Evolutionary conservation across 2,797 vertebrate species (phyloP), one percentile per base, ranked within the genome.

Genomic region (Enteromius fasciolatus): DNA sequence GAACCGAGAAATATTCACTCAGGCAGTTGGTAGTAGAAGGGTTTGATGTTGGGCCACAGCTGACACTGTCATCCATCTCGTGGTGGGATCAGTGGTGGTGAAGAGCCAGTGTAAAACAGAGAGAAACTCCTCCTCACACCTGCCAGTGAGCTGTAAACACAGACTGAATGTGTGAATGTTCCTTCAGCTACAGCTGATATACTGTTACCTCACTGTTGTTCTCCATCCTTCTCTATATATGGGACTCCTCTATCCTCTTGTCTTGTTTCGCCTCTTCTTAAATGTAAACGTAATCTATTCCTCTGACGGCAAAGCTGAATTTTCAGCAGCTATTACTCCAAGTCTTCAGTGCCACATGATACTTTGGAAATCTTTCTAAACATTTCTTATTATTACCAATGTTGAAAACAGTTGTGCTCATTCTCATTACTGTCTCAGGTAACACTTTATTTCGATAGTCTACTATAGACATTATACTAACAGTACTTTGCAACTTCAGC

Each of bases 61-160:
- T 52, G 48, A 73, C 80, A 68, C 48, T 12, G 36, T 44, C 61
- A 76, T 82, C 36, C 18, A n/a, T 82, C 48, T 76, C 72, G 54
- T 33, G 41, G n/a, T 33, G 70, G 28, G 72, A 82, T 68, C 63
- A 82, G 72, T 57, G 33, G 48, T 67, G 72, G 33, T 82, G 80
- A 82, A 67, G 72, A 82, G 48, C 11, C 80, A 33, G 80, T 82
- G 72, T 82, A 63, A 82, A 82, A 57, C 72, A 57, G 61, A 67
- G 73, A 82, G 48, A 82, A 76, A 82, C 72, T 67, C 80, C 80
- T 82, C 72, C 61, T 67, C 82, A 66, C 82, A 78, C 76, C 83
- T 84, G 83, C 44, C 77, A 84, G 61, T 59, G 78, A 80, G 83
- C 61, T 75, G 78, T 68, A 79, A 80, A 75, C 76, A 72, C 54